Evolutionary conservation across 2,113 vertebrate genomes (phyloP).

Genomic region (Phalacrocorax pelagicus): DNA sequence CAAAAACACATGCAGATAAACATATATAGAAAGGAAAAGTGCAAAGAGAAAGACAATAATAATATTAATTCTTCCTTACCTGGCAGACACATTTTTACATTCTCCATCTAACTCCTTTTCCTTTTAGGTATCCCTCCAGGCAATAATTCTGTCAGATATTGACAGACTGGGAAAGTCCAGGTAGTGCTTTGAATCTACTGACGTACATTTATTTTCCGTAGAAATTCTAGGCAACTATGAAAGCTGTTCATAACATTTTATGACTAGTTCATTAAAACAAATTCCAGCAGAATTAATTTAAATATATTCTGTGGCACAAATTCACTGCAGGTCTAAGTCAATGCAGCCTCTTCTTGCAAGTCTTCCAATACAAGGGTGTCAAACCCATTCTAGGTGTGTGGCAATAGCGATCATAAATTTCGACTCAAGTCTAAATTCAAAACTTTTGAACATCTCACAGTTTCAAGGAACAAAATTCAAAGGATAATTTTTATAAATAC

Average conservation of each 20-base stretch:
- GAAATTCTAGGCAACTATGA: not conserved
- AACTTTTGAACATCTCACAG: not conserved
- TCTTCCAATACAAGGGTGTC: not conserved
- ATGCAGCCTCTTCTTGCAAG: not conserved
- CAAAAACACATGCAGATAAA: not conserved
- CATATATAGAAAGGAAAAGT: not conserved
- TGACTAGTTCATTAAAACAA: conserved; percentile 13
- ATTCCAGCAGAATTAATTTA: conserved; percentile 4
- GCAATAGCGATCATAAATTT: not conserved
- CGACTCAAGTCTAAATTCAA: not conserved
- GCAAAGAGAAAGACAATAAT: not conserved
- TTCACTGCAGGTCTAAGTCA: not conserved
- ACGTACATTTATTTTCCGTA: not conserved
- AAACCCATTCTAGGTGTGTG: not conserved
- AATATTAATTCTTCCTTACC: not conserved
- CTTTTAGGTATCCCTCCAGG: not conserved
- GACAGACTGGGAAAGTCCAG: not conserved
- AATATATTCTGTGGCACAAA: not conserved
- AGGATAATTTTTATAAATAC: not conserved
- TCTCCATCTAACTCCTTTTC: not conserved
- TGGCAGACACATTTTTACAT: not conserved
- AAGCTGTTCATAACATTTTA: conserved; percentile 7
- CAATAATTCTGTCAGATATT: not conserved
- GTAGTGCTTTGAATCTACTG: not conserved
- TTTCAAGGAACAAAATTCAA: not conserved